phyloP scores from a whole-genome alignment of 2,113 vertebrate species.

The Gopherus flavomarginatus region DNA sequence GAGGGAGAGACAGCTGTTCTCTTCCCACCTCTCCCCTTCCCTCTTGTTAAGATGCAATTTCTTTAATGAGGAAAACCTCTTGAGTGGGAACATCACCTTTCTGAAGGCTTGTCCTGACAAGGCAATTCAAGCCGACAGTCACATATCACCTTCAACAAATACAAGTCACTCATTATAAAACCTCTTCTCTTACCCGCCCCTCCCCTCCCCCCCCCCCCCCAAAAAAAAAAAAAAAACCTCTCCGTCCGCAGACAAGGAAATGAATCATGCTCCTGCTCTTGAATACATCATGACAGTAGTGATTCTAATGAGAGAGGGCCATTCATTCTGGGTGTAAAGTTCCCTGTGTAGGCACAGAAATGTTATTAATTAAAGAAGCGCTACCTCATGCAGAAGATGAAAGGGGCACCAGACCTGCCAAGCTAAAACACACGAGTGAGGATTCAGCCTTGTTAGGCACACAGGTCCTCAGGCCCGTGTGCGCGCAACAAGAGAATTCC shows the following conservation, averaged over 20 bases:
- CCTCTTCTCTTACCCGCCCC: conserved; percentile 43
- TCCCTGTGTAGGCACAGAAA: conserved; percentile 81
- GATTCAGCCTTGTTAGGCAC: conserved; percentile 82
- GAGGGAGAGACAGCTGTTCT: conserved; percentile 49
- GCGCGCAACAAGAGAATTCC: conserved; percentile 58
- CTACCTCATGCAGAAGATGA: conserved; percentile 83
- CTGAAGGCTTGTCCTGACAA: conserved; percentile 83
- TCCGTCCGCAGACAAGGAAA: conserved; percentile 79
- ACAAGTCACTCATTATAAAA: conserved; percentile 84
- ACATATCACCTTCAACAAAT: conserved; percentile 82
- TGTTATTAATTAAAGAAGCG: conserved; percentile 86
- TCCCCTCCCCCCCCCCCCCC: conserved; percentile 48
- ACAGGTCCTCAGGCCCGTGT: conserved; percentile 65
- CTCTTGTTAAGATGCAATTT: conserved; percentile 78
- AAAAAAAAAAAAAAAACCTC: conserved; percentile 48
- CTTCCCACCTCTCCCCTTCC: conserved; percentile 53
- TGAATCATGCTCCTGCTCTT: conserved; percentile 79
- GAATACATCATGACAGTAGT: conserved; percentile 84
- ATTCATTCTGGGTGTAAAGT: conserved; percentile 84
- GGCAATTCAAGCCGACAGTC: conserved; percentile 81
- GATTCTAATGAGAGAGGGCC: conserved; percentile 86
- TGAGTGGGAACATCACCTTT: conserved; percentile 78
- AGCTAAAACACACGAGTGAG: conserved; percentile 77
- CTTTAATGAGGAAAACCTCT: conserved; percentile 76
- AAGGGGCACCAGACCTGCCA: conserved; percentile 77